Evolutionary conservation across 2,888 invertebrate genomes (phyloP).

Genomic region (Antheraea yamamai): DNA sequence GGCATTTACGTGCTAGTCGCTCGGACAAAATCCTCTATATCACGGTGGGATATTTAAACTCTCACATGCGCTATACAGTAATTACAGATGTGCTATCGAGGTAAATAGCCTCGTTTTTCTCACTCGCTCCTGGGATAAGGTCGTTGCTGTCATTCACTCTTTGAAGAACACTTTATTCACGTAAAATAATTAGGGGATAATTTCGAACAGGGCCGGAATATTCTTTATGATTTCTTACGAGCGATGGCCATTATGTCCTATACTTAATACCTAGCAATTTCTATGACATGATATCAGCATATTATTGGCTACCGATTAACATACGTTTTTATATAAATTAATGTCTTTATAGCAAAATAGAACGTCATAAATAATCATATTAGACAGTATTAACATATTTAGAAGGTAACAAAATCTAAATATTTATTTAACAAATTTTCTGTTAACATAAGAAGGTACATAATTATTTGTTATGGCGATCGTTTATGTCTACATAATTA

Average conservation of each 20-base stretch:
- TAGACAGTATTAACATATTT: conserved; percentile 43
- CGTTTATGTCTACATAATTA: conserved; percentile 28
- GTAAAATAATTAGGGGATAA: conserved; percentile 54
- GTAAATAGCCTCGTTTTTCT: conserved; percentile 67
- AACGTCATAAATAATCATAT: conserved; percentile 31
- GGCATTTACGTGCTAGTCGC: conserved; percentile 49
- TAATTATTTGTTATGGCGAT: conserved; percentile 27
- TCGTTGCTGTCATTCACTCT: conserved; percentile 68
- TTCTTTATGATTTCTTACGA: conserved; percentile 55
- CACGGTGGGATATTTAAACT: conserved; percentile 69
- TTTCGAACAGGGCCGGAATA: conserved; percentile 45
- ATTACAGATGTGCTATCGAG: conserved; percentile 75
- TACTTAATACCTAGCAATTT: conserved; percentile 61
- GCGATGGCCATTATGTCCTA: conserved; percentile 54
- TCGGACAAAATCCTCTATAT: conserved; percentile 58
- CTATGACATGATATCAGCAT: conserved; percentile 42
- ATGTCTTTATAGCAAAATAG: conserved; percentile 52
- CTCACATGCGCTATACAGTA: conserved; percentile 67
- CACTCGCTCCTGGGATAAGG: conserved; percentile 52
- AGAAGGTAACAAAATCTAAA: conserved; percentile 30
- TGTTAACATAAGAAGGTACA: conserved; percentile 11
- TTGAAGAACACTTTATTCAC: conserved; percentile 62
- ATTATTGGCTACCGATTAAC: conserved; percentile 32
- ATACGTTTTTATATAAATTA: conserved; percentile 39
- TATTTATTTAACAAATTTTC: conserved; percentile 45